Evolutionary conservation across 2,888 invertebrate genomes (phyloP).

Genomic region (Ophraella communa): DNA sequence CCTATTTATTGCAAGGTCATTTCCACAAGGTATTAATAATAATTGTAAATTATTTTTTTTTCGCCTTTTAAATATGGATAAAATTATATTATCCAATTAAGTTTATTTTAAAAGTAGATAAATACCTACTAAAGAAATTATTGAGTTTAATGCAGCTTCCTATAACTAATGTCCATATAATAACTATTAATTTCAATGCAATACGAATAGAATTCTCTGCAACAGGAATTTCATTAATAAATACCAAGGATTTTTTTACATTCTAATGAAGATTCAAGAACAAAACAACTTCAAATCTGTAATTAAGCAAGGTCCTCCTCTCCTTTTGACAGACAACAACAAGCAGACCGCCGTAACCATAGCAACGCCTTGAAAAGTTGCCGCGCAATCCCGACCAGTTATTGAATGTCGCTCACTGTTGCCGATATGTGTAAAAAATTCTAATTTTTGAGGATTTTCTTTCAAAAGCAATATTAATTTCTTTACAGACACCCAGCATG

Average conservation of each 20-base stretch:
- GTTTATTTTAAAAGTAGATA: neutral
- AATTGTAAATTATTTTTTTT: neutral
- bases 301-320: conserved; percentile 19
- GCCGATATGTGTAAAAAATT: neutral
- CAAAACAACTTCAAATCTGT: conserved; percentile 9
- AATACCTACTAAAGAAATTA: neutral
- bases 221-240: conserved; percentile 17
- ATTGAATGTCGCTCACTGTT: neutral
- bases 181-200: neutral
- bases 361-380: conserved; percentile 35
- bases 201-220: conserved; percentile 6
- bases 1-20: neutral
- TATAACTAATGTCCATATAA: neutral
- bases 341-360: conserved; percentile 28
- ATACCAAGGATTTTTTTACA: conserved; percentile 22
- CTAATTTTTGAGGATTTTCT: neutral
- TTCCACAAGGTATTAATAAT: neutral
- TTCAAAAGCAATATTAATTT: neutral
- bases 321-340: conserved; percentile 19
- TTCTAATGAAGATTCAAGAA: conserved; percentile 21
- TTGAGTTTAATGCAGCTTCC: neutral
- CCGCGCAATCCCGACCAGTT: conserved; percentile 5
- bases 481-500: neutral
- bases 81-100: neutral
- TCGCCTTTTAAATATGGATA: neutral